Conservation (phyloP, 1,140 invertebrate species). For the Drosophila sp. region DNA sequence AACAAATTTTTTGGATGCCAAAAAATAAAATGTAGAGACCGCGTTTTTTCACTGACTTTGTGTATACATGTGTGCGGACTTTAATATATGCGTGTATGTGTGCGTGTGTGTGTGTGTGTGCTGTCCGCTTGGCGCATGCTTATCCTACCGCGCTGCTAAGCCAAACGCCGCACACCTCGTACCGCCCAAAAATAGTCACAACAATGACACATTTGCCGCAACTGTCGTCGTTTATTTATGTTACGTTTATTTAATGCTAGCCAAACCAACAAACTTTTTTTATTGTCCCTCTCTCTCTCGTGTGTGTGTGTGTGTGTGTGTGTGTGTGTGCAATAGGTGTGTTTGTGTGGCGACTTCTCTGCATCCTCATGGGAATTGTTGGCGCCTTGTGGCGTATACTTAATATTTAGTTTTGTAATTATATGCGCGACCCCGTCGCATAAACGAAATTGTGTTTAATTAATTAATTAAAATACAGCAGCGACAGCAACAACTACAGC, state of each 20-base stretch:
- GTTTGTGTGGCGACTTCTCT: conserved; percentile 18
- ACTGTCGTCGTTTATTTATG: conserved; percentile 48
- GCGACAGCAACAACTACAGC: conserved; percentile 11
- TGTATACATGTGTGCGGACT: conserved; percentile 1
- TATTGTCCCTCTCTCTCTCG: too few species aligned
- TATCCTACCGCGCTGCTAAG: conserved; percentile 21
- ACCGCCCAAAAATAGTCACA: conserved; percentile 24
- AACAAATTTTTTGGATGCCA: conserved; percentile 39
- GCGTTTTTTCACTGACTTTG: conserved; percentile 16
- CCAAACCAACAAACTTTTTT: conserved; percentile 45
- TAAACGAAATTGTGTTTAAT: conserved; percentile 70
- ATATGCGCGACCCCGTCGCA: conserved; percentile 46
- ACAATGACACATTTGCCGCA: conserved; percentile 53
- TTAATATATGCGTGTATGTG: neutral
- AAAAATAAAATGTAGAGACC: conserved; percentile 19
- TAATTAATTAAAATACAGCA: conserved; percentile 71
- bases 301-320: conserved; percentile 6
- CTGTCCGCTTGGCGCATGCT: conserved; percentile 38
- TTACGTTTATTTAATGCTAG: conserved; percentile 46
- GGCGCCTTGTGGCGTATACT: conserved; percentile 65
- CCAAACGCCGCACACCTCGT: neutral
- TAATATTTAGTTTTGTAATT: conserved; percentile 80
- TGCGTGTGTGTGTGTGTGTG: conserved; percentile 3
- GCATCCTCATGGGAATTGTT: conserved; percentile 53
- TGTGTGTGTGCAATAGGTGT: neutral